Conservation (phyloP, 2,888 invertebrate genomes). For the Volucella zonaria region DNA sequence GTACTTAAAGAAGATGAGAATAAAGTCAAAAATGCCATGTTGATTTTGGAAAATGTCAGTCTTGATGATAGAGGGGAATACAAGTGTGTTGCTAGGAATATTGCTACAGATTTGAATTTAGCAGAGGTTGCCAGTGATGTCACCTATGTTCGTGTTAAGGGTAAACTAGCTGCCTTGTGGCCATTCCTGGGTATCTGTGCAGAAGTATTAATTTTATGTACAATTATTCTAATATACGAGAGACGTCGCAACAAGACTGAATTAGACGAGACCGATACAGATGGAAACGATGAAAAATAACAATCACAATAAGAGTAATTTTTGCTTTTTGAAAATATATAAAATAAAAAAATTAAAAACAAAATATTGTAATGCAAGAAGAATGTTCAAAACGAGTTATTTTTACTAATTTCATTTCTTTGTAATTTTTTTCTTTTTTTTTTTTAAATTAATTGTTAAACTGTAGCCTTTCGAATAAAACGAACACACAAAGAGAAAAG, state of each 20-base stretch:
- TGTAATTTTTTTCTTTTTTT: background rate
- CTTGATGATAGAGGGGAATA: slow-evolving; percentile 89
- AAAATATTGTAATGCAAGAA: too few species aligned
- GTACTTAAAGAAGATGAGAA: slow-evolving; percentile 83
- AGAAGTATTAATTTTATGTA: slow-evolving; percentile 96
- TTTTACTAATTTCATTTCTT: too few species aligned
- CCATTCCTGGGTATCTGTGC: slow-evolving; percentile 98
- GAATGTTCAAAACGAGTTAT: too few species aligned
- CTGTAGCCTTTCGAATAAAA: too few species aligned
- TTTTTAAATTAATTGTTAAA: background rate
- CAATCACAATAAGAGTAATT: slow-evolving; percentile 10
- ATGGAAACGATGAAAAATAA: slow-evolving; percentile 94
- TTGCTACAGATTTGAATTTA: slow-evolving; percentile 79
- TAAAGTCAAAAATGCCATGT: slow-evolving; percentile 85
- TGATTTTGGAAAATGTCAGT: slow-evolving; percentile 86
- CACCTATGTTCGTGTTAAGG: slow-evolving; percentile 91
- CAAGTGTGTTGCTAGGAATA: slow-evolving; percentile 85
- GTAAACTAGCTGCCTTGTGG: slow-evolving; percentile 95
- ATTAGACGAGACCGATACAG: slow-evolving; percentile 95
- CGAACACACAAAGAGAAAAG: too few species aligned
- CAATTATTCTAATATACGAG: slow-evolving; percentile 97
- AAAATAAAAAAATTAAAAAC: background rate
- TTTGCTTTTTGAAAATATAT: slow-evolving; percentile 1
- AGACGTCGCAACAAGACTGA: slow-evolving; percentile 96
- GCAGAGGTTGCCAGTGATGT: slow-evolving; percentile 79